Conservation (phyloP, 2,888 invertebrate genomes). For the Trachelus stipa region DNA sequence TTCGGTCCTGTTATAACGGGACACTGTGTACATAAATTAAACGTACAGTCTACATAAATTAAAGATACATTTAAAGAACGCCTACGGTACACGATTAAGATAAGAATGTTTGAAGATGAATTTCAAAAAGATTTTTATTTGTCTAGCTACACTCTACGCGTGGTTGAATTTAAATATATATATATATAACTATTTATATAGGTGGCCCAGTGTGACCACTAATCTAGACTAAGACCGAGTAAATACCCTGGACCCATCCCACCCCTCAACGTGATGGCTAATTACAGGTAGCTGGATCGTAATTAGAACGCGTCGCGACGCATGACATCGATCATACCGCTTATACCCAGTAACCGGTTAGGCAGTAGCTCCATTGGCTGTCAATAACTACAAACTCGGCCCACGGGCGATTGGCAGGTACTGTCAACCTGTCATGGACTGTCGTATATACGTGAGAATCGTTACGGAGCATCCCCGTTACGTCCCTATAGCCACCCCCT, state of each 20-base stretch:
- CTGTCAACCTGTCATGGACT: neutral
- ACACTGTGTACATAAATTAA: no score
- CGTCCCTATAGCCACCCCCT: neutral
- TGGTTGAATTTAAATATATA: no score
- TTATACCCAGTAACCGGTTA: conserved; percentile 25
- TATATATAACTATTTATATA: no score
- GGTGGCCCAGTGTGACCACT: neutral
- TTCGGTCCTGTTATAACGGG: no score
- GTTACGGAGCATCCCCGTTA: neutral
- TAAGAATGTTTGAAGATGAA: no score
- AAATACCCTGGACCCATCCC: neutral
- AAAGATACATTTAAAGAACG: no score
- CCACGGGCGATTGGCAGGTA: neutral
- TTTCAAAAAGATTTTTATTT: no score
- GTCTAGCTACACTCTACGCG: no score
- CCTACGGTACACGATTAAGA: no score
- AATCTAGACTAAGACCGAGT: neutral
- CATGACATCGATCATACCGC: conserved; percentile 55
- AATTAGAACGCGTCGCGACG: conserved; percentile 55
- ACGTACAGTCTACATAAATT: no score
- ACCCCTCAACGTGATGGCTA: conserved; percentile 29
- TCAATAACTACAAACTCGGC: conserved; percentile 54
- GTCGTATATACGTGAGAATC: conserved; percentile 1
- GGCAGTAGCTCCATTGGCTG: conserved; percentile 47
- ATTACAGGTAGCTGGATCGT: conserved; percentile 49